Base-by-base conservation (phyloP, 2,797 vertebrate species). In the Brotula barbata region DNA sequence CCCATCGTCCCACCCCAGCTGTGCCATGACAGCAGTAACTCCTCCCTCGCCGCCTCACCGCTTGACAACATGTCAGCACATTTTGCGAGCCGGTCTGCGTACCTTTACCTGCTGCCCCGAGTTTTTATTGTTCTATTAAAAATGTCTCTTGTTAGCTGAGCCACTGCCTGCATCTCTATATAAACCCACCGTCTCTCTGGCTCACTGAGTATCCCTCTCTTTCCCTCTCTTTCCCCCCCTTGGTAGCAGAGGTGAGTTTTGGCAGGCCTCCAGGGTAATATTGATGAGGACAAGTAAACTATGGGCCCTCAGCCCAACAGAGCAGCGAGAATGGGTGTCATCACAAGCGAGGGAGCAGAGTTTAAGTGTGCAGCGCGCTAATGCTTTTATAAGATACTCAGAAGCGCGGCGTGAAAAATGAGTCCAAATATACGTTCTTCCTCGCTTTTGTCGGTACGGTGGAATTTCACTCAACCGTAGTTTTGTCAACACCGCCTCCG, bases 281-380 rank as follows among this genome's bases (percentile, higher is more conserved):
- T 84, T 43, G 65, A 66, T 71, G 70, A 77, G 77, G 83, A 82
- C 68, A 80, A 84, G 77, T 71, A 73, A 80, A 81, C 80, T 76
- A 52, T 46, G 47, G 70, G 78, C 71, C 51, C 52, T 69, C 51
- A 57, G 50, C 71, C 58, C 20, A 48, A 57, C 59, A 78, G 58
- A 76, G 51, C 65, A 45, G 57, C 68, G 71, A 61, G 44, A 49
- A 65, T 71, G 68, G 69, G 77, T 81, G 77, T 76, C 70, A 69
- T 71, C 62, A 64, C 66, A 66, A 71, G 66, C 72, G 69, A 17
- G 58, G 67, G 53, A 50, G 48, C 33, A 31, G 14, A 33, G 41
- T 28, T 67, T 52, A 25, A 43, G 53, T 57, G n/a, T 25, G 9
- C 69, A 31, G 68, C 72, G 66, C 79, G 75, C 71, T 73, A 82